phyloP scores from a whole-genome alignment of 2,888 invertebrate species.

The Prosopocoilus inquinatus region DNA sequence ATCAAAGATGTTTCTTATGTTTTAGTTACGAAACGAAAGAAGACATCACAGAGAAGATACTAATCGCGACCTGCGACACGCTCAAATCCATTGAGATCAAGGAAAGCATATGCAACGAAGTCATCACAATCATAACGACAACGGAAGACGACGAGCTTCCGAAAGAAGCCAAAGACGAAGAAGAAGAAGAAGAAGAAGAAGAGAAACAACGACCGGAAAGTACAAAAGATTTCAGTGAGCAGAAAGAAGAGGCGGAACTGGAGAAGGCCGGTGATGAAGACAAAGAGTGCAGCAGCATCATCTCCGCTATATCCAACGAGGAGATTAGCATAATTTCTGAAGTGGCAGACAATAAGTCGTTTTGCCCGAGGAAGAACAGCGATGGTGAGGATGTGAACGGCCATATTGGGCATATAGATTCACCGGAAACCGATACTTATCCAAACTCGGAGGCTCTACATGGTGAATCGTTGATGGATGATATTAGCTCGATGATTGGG shows the following conservation, averaged over 20 bases:
- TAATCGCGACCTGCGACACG: constrained; percentile 39
- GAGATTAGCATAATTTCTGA: constrained; percentile 71
- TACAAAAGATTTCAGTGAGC: constrained; percentile 36
- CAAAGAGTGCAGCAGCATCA: constrained; percentile 61
- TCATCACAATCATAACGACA: constrained; percentile 36
- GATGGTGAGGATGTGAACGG: constrained; percentile 53
- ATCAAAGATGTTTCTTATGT: not conserved
- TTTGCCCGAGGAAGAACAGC: constrained; percentile 50
- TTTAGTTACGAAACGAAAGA: constrained; percentile 6
- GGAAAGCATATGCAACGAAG: constrained; percentile 50
- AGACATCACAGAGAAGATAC: constrained; percentile 17
- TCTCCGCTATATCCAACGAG: constrained; percentile 65
- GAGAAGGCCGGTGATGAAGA: constrained; percentile 52
- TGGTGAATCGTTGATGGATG: constrained; percentile 77
- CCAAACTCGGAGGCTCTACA: constrained; percentile 70
- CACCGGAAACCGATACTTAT: constrained; percentile 77
- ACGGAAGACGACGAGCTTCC: constrained; percentile 8
- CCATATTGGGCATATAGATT: constrained; percentile 76
- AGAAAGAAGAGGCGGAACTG: constrained; percentile 13
- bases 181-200: constrained; percentile 10
- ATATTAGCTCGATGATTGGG: constrained; percentile 52
- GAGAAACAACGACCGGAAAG: constrained; percentile 44
- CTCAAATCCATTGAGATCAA: constrained; percentile 34
- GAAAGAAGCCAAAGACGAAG: not conserved
- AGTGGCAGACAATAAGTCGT: constrained; percentile 55